phyloP scores from a whole-genome alignment of 2,888 invertebrate genomes.

The Azorinus chamasolen region DNA sequence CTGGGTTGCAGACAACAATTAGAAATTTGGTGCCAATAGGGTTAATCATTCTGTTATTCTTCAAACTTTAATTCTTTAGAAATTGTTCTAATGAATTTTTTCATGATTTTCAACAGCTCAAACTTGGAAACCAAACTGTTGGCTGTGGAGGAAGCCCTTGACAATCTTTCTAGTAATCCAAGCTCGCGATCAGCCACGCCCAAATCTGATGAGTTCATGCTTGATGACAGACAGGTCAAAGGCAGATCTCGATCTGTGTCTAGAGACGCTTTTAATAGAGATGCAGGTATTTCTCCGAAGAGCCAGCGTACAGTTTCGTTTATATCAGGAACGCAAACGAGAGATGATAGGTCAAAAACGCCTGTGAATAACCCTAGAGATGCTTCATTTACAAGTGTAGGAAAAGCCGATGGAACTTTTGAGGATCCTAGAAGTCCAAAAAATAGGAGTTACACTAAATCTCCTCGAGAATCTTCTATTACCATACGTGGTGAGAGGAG shows the following conservation, averaged over 20 bases:
- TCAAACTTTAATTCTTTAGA: no score
- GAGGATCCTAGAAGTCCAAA: slow-evolving; percentile 28
- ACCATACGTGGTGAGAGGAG: background rate
- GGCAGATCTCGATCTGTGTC: slow-evolving; percentile 40
- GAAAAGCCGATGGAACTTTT: slow-evolving; percentile 7
- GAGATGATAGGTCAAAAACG: slow-evolving; percentile 45
- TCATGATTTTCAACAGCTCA: slow-evolving; percentile 5
- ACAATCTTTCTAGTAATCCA: slow-evolving; percentile 59
- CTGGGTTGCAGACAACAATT: no score
- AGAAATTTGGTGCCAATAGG: no score
- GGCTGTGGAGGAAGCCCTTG: slow-evolving; percentile 71
- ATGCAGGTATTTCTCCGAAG: slow-evolving; percentile 64
- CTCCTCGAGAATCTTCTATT: slow-evolving; percentile 29
- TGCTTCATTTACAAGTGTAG: slow-evolving; percentile 4
- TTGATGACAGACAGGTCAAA: slow-evolving; percentile 46
- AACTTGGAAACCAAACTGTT: slow-evolving; percentile 17
- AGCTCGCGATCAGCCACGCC: slow-evolving; percentile 71
- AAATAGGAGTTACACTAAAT: slow-evolving; percentile 34
- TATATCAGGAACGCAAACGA: slow-evolving; percentile 31
- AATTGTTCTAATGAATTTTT: no score
- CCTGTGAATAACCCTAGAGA: slow-evolving; percentile 12
- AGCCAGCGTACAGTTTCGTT: slow-evolving; percentile 57
- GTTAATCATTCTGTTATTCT: no score
- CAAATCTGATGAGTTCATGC: slow-evolving; percentile 57
- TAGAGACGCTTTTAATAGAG: slow-evolving; percentile 39